Base-by-base conservation (phyloP, 1,140 invertebrate species). In the Sitodiplosis mosellana region DNA sequence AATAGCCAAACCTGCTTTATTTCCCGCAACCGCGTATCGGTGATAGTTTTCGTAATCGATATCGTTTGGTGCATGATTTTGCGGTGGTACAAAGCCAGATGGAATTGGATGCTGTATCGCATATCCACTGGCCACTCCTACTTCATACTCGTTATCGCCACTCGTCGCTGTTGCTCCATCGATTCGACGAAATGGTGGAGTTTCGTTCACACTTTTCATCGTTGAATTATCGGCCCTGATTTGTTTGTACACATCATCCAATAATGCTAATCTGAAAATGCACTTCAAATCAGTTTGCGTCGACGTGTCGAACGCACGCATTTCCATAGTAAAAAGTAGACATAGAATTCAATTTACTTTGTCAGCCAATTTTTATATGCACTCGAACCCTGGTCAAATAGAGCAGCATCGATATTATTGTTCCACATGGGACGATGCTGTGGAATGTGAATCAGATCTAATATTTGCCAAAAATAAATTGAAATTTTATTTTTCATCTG, bases 351-450 rank as follows among this genome's bases (percentile, higher is more conserved):
- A 45, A 59, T 53, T 65, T 59, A 77, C 76, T 73, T 74, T 19
- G 71, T 57, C 2, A 78, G 55, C 76, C 76, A 78, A 50, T 76
- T 63, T 59, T 75, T 73, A 52, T 78, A 78, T 52, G 68, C 67
- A 6, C 64, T 62, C 15, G 75, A 77, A 17, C 76, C 76, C 49
- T 73, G 69, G 54, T 78, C 76, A 6, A 69, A 64, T 33, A 77
- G 56, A 27, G 77, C 56, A 50, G 69, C 66, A 41, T 74, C 70
- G 33, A 65, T 53, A 2, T 64, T 64, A 43, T 33, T 63, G 51
- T 48, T 62, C 64, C 21, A 65, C 54, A 10, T 53, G 49, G 15
- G 51, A 53, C 38, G 55, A 45, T 51, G 58, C 6, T 40, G 4
- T 18, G 37, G 37, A 3, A 40, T 4, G 14, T 15, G 14, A 15